Evolutionary conservation across 2,113 vertebrate genomes (phyloP), one percentile per base, ranked within the genome.

Genomic region (Podarcis muralis): DNA sequence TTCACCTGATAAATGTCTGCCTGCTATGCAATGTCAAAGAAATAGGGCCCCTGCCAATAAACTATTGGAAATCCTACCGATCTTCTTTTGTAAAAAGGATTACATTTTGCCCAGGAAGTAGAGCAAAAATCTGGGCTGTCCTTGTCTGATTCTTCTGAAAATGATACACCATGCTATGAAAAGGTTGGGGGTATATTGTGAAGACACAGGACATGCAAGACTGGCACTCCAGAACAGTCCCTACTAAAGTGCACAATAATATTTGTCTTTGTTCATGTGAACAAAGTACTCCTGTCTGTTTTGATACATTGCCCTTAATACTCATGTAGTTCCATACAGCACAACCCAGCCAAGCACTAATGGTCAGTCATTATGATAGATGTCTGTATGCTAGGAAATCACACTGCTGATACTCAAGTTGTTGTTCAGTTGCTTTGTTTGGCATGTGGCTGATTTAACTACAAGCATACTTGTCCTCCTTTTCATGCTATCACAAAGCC

Each of bases 391-490:
- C 87, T 88, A 62, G 48, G 9, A 65, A 84, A 88, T n/a, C n/a
- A 37, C n/a, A 15, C 23, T 82, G 84, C 2, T 81, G n/a, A 82
- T 82, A 91, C 69, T 3, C 79, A 77, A 66, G 8, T 4, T 53
- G 30, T 69, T 81, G 9, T 80, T 88, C 20, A 69, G 0, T 66
- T 62, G 68, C 79, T 87, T 3, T 84, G 35, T 89, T 92, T 66
- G 89, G 69, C 30, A 86, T 91, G 88, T 89, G 79, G 53, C 72
- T 66, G 65, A 91, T 88, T 83, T 83, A 62, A 74, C 16, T 43
- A 89, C 32, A 86, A 1, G 1, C 32, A 93, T 27, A 40, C 27
- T 86, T 88, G 37, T 87, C 87, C 87, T 91, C 25, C 2, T 66
- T 90, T 88, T 92, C 37, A 74, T 40, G 13, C 23, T 83, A 59